Evolutionary conservation across 2,797 vertebrate genomes (phyloP).

Genomic region (Acanthurus tractus): DNA sequence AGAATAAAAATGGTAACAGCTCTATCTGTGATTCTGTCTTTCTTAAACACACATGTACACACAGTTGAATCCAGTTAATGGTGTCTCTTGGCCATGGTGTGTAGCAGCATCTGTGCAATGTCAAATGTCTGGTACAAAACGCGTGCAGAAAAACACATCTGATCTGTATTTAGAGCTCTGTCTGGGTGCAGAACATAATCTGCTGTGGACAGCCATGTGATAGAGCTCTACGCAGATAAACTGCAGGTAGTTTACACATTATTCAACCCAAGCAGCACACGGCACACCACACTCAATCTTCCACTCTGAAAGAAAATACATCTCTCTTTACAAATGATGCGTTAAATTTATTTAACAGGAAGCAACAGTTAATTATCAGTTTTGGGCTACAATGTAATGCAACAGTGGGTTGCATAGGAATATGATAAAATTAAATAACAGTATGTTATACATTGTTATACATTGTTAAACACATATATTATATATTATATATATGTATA

Average conservation of each 20-base stretch:
- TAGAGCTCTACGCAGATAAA: neutral
- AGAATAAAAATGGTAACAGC: constrained; percentile 38
- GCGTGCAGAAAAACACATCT: constrained; percentile 16
- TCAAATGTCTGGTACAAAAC: constrained; percentile 34
- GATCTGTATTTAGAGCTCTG: constrained; percentile 11
- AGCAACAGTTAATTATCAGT: constrained; percentile 20
- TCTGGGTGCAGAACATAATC: constrained; percentile 4
- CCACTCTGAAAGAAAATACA: constrained; percentile 37
- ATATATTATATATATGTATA: no score
- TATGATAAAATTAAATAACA: constrained; percentile 14
- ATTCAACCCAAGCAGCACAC: constrained; percentile 13
- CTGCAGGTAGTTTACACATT: constrained; percentile 11
- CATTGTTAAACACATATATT: neutral
- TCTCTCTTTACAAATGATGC: constrained; percentile 38
- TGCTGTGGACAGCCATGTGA: constrained; percentile 13
- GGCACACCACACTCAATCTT: neutral
- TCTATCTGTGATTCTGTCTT: constrained; percentile 39
- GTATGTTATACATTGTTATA: constrained; percentile 6
- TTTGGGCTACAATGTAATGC: constrained; percentile 31
- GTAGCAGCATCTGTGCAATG: constrained; percentile 30
- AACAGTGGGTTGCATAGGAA: constrained; percentile 4
- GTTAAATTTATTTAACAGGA: constrained; percentile 53
- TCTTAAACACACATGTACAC: constrained; percentile 35
- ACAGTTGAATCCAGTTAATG: constrained; percentile 14
- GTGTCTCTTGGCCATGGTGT: constrained; percentile 40